phyloP scores from a whole-genome alignment of 2,888 invertebrate genomes.

The Agriopis leucophaearia region DNA sequence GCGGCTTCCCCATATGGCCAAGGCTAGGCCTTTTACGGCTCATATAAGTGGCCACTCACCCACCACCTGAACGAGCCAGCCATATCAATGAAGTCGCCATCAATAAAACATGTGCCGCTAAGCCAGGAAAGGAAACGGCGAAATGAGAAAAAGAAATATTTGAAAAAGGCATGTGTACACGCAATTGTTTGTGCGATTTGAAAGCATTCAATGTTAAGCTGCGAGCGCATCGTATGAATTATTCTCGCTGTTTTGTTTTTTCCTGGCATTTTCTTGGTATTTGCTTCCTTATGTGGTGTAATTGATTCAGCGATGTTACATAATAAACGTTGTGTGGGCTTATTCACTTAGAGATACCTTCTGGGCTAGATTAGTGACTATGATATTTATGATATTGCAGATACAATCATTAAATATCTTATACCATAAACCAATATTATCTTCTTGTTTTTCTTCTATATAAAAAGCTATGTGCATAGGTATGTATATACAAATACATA shows the following conservation, averaged over 20 bases:
- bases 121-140: conserved; percentile 84
- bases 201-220: conserved; percentile 83
- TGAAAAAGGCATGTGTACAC: conserved; percentile 76
- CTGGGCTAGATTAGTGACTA: neutral
- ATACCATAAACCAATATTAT: no score
- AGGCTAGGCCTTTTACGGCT: conserved; percentile 84
- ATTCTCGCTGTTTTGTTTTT: conserved; percentile 60
- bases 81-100: conserved; percentile 86
- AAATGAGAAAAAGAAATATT: conserved; percentile 85
- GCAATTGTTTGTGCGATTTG: conserved; percentile 80
- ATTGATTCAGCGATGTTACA: conserved; percentile 72
- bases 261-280: conserved; percentile 53
- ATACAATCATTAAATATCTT: no score
- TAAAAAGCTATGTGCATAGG: no score
- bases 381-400: no score
- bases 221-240: conserved; percentile 74
- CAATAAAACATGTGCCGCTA: conserved; percentile 85
- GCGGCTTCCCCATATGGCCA: conserved; percentile 85
- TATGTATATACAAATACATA: no score
- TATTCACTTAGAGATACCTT: conserved; percentile 45
- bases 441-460: no score
- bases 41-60: conserved; percentile 86
- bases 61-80: conserved; percentile 83
- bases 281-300: conserved; percentile 64
- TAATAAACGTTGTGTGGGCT: conserved; percentile 68